These are phyloP conservation scores for Mythimna vitellina DNA, from an alignment of 2,888 invertebrate species.

Conservation along the genomic window DNA sequence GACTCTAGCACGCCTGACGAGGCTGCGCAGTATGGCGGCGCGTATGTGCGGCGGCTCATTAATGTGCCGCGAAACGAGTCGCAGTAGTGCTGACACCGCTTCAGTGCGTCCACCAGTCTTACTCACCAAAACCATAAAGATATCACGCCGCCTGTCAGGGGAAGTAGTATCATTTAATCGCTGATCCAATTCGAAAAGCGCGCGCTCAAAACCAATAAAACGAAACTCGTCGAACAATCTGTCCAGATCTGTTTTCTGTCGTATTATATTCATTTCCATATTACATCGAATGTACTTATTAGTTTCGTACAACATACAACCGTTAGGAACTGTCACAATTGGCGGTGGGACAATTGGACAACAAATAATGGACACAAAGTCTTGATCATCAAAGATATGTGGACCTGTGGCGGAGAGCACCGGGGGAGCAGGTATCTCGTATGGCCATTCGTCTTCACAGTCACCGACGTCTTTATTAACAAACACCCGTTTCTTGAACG, in stretches of 20 bases:
- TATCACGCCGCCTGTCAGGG: slow-evolving; percentile 76
- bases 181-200: slow-evolving; percentile 74
- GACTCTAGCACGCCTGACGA: slow-evolving; percentile 75
- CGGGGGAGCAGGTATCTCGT: slow-evolving; percentile 59
- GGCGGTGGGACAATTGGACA: not conserved
- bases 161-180: slow-evolving; percentile 72
- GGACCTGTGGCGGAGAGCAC: not conserved
- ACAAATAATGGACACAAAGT: slow-evolving; percentile 40
- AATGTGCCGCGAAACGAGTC: slow-evolving; percentile 68
- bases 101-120: slow-evolving; percentile 77
- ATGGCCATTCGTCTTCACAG: slow-evolving; percentile 70
- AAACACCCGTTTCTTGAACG: slow-evolving; percentile 74
- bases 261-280: not conserved
- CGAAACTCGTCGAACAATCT: slow-evolving; percentile 77
- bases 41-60: slow-evolving; percentile 79
- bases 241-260: slow-evolving; percentile 69
- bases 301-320: no score
- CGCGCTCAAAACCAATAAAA: slow-evolving; percentile 74
- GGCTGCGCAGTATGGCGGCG: slow-evolving; percentile 78
- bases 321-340: not conserved
- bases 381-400: slow-evolving; percentile 56
- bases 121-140: slow-evolving; percentile 81
- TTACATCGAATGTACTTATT: not conserved
- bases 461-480: slow-evolving; percentile 71
- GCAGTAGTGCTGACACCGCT: slow-evolving; percentile 70